Base-by-base conservation (phyloP, 2,797 vertebrate species). In the Sphenodon punctatus region DNA sequence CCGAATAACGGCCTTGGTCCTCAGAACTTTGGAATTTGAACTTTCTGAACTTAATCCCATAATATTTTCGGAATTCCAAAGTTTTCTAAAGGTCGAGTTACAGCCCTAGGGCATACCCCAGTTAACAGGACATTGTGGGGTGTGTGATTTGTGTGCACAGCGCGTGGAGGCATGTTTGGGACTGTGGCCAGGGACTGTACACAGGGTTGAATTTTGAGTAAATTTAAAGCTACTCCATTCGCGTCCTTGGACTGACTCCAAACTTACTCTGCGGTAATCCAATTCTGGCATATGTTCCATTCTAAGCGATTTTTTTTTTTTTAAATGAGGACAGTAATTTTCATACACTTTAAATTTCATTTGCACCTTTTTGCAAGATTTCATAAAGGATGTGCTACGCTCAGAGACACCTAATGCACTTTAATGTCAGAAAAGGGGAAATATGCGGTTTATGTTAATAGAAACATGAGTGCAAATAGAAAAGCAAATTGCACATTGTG, bases 401-500 rank as follows among this genome's bases (percentile, higher is more conserved):
- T 11, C 0, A 63, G 14, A 32, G 73, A 56, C 78, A 80, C 42
- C 3, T 63, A 42, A 63, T 9, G n/a, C 10, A 55, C 8, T 36
- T 78, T 1, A 5, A 55, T 20, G 51, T 39, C 17, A 72, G 77
- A 6, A 13, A 39, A 25, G 27, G 41, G 14, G 32, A 43, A 30
- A 48, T 66, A 20, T 7, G n/a, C 30, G 77, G 3, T 39, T 32
- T 49, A 7, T 0, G 1, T 27, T 73, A 45, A 65, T 7, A 77
- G 38, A 16, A 13, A 80, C 59, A 49, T 7, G 17, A 55, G 41
- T 17, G 72, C 32, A 71, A 11, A 32, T 41, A 19, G 69, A 89
- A 51, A 68, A 77, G 75, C 7, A n/a, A n/a, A n/a, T 48, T 39
- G n/a, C 4, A 4, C 8, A 9, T 4, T 61, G 55, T 41, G 41